Evolutionary conservation across 2,797 vertebrate species (phyloP), one percentile per base, ranked within the genome.

Genomic region (Hyperoplus immaculatus): DNA sequence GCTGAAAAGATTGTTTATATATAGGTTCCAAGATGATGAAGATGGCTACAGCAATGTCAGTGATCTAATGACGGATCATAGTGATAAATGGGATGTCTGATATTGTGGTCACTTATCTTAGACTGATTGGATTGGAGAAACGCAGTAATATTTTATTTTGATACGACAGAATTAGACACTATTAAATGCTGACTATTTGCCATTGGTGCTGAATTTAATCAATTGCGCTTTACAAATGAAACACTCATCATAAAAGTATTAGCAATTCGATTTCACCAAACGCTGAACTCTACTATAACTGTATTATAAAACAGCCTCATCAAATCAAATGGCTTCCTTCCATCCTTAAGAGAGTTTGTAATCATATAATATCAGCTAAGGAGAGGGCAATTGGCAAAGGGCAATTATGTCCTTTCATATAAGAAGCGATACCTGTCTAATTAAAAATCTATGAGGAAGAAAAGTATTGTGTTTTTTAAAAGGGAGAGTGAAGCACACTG

Each of bases 401-500:
- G 41, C n/a, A 50, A 8, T 9, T 39, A 42, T 46, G 6, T 50
- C 39, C 16, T 16, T 46, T 10, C 2, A 41, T 6, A 45, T 29
- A 65, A 39, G 16, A 15, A 0, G 21, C 36, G 9, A 60, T 2
- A 49, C 3, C 4, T 21, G 2, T 21, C 8, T 2, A 8, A 45
- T 51, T 11, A 50, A 43, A 49, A 14, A 53, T 60, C 6, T 45
- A 16, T 60, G 42, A 61, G 11, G 3, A 51, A 65, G 47, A 65
- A 60, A 63, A 7, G 47, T 15, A 7, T 46, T 21, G 21, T 46
- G 2, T 45, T 58, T 58, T 51, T 55, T 60, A 7, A 36, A 55
- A 39, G 15, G 38, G 21, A 36, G 14, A 75, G 47, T 61, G 16
- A 72, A 47, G 54, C 16, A 89, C 86, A 94, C 96, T 95, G 66